A percentile compares a stretch with the other conserved stretches of the same genome.
Evolutionary conservation across 1,140 invertebrate genomes (phyloP).

Genomic region (Lordiphosa stackelbergi): DNA sequence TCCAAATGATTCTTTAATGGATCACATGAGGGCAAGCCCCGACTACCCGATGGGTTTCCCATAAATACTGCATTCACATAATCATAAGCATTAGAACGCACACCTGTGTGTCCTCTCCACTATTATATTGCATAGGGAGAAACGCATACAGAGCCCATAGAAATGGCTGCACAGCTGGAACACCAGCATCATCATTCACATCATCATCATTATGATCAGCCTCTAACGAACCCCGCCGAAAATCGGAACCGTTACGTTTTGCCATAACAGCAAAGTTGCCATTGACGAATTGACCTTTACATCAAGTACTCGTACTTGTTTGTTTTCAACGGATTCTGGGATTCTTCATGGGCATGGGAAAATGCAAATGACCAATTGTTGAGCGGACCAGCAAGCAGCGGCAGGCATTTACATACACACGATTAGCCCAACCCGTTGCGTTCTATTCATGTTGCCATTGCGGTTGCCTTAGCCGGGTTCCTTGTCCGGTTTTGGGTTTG

Average conservation of each 20-base stretch:
- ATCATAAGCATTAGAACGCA: background rate
- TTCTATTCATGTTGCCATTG: no score
- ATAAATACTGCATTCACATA: slow-evolving; percentile 11
- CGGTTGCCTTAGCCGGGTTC: no score
- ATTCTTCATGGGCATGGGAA: slow-evolving; percentile 35
- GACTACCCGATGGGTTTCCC: slow-evolving; percentile 16
- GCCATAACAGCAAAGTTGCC: slow-evolving; percentile 37
- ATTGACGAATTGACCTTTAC: slow-evolving; percentile 66
- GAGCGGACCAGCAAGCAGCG: background rate
- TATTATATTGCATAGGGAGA: slow-evolving; percentile 33
- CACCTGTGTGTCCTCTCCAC: slow-evolving; percentile 23
- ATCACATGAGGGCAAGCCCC: no score
- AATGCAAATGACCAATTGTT: slow-evolving; percentile 44
- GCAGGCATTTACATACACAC: slow-evolving; percentile 2
- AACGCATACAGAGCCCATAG: slow-evolving; percentile 3
- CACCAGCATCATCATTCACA: slow-evolving; percentile 5
- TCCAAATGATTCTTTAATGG: no score
- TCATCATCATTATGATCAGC: slow-evolving; percentile 4
- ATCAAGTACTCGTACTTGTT: slow-evolving; percentile 25
- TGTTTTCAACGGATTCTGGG: slow-evolving; percentile 17
- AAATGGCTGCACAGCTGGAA: slow-evolving; percentile 27
- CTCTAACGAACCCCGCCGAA: slow-evolving; percentile 15
- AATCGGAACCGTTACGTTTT: slow-evolving; percentile 48
- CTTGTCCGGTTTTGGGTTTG: no score
- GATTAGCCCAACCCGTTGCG: background rate